These are phyloP conservation scores for Bergia sp. DNA, from an alignment of 92 coral and sea anemone genomes.

Conservation along the genomic window DNA sequence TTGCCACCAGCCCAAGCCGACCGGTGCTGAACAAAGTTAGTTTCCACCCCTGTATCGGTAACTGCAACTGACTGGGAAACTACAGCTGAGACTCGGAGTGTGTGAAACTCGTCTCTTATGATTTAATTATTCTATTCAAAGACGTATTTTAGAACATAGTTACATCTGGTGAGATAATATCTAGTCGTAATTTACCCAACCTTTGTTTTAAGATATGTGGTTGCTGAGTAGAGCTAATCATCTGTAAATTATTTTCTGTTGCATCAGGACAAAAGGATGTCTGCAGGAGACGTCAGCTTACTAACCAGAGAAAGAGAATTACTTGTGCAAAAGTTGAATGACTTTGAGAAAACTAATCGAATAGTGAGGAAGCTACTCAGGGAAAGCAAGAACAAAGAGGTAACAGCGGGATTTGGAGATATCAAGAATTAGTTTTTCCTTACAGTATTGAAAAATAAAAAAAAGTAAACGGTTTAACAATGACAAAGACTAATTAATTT, in stretches of 20 bases:
- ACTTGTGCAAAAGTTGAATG: conserved; percentile 86
- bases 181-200: too few species aligned
- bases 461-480: too few species aligned
- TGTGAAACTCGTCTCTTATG: too few species aligned
- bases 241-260: background rate
- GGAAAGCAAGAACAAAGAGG: conserved; percentile 89
- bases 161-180: background rate
- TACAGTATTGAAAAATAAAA: background rate
- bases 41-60: too few species aligned
- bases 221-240: background rate
- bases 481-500: too few species aligned
- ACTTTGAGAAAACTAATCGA: conserved; percentile 92
- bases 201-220: background rate
- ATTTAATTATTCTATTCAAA: too few species aligned
- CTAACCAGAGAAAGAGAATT: conserved; percentile 87
- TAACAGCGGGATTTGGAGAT: conserved; percentile 6
- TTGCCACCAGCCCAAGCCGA: too few species aligned
- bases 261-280: conserved; percentile 86
- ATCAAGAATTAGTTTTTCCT: background rate
- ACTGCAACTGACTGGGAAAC: too few species aligned
- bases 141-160: too few species aligned
- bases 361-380: conserved; percentile 81
- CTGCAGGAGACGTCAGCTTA: conserved; percentile 85
- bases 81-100: too few species aligned
- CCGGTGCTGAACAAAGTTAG: too few species aligned